phyloP scores from a whole-genome alignment of 2,113 vertebrate genomes.

The Calidris pugnax region DNA sequence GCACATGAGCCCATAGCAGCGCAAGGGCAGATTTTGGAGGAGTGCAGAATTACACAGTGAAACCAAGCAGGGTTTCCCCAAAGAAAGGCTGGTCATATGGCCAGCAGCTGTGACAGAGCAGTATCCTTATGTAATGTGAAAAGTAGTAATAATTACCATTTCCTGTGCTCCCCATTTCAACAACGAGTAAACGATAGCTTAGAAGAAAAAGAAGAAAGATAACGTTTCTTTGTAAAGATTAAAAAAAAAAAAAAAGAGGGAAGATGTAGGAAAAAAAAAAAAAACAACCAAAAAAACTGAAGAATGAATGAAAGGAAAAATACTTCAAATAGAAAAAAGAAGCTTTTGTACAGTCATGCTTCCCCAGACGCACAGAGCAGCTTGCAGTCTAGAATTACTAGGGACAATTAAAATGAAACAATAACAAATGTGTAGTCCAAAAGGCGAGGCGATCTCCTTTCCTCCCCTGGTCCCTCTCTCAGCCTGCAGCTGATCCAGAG shows the following conservation, averaged over 20 bases:
- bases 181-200: background rate
- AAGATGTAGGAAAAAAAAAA: background rate
- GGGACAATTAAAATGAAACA: slow-evolving; percentile 9
- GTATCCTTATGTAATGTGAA: background rate
- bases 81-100: slow-evolving; percentile 44
- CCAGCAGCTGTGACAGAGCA: slow-evolving; percentile 53
- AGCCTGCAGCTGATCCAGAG: background rate
- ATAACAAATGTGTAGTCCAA: slow-evolving; percentile 19
- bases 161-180: background rate
- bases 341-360: background rate
- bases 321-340: background rate
- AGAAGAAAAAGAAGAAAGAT: background rate
- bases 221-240: background rate
- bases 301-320: background rate
- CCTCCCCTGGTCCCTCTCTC: background rate
- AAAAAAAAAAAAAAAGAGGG: background rate
- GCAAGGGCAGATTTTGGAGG: background rate
- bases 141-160: background rate
- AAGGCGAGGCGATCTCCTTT: background rate
- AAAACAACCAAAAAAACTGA: background rate
- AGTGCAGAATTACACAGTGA: background rate
- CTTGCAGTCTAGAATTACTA: slow-evolving; percentile 16
- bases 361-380: background rate
- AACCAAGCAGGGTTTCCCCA: background rate
- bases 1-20: background rate